Conservation (phyloP, 2,888 invertebrate genomes). For the Hypselothyrea guttata region DNA sequence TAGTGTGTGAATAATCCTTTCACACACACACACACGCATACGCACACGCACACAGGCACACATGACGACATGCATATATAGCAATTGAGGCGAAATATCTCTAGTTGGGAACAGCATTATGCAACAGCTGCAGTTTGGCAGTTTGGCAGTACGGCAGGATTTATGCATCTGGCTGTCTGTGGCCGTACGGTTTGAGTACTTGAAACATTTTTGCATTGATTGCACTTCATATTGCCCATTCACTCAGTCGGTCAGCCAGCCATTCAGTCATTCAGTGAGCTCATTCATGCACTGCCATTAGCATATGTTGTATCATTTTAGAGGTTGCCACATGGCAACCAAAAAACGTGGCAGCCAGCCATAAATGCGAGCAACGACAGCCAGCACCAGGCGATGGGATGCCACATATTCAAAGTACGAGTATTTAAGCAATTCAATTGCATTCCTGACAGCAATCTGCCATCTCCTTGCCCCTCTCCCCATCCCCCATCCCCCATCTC, state of each 20-base stretch:
- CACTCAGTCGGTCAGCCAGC: constrained; percentile 38
- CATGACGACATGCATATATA: neutral
- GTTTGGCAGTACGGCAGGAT: constrained; percentile 31
- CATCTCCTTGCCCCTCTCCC: neutral
- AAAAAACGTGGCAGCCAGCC: constrained; percentile 50
- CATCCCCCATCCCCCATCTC: neutral
- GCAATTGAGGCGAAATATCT: constrained; percentile 1
- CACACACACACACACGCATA: constrained; percentile 66
- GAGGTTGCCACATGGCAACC: constrained; percentile 54
- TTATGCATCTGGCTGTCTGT: constrained; percentile 33
- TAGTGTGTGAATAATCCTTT: constrained; percentile 82
- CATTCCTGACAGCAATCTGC: constrained; percentile 60
- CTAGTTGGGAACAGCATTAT: constrained; percentile 20
- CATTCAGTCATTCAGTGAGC: constrained; percentile 37
- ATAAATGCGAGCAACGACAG: constrained; percentile 34
- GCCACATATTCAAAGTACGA: constrained; percentile 49
- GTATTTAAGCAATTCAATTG: constrained; percentile 76
- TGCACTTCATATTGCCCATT: constrained; percentile 77
- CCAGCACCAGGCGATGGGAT: constrained; percentile 29
- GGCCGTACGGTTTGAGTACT: constrained; percentile 42
- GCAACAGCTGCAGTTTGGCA: constrained; percentile 51
- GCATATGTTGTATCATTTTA: constrained; percentile 67
- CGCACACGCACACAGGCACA: constrained; percentile 31
- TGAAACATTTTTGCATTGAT: constrained; percentile 78
- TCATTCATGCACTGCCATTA: constrained; percentile 64